Evolutionary conservation across 2,797 vertebrate genomes (phyloP), one percentile per base, ranked within the genome.

Genomic region (Gadopsis bispinosus): DNA sequence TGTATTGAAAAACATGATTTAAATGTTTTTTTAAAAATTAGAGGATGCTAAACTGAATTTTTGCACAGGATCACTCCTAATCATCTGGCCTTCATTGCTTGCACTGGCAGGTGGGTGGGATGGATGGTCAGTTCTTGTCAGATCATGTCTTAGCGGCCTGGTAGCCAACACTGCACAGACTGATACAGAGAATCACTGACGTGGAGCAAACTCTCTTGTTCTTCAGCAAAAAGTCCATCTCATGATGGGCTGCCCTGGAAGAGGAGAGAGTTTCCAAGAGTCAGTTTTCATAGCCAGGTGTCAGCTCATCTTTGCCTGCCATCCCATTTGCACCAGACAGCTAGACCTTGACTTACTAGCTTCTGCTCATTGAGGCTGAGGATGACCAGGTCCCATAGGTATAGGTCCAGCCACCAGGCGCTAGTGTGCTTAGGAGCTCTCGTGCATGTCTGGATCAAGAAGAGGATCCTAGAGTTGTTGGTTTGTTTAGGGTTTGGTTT

Each of bases 131-230:
- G 10, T 20, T 55, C 47, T 50, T 65, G 26, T 13, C 22, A 22
- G 14, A 41, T 22, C 13, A 19, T 12, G 29, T 39, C 1, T 26
- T 54, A 37, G 65, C 0, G 0, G 54, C 55, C 19, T 0, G 0
- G 45, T 31, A 31, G 4, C 6, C 11, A 33, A 16, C 26, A 75
- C 26, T 19, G 4, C 2, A 5, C 1, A 6, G 16, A 31, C 39
- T 3, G 5, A 11, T 6, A 22, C 29, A 2, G 0, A 41, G 5
- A 64, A 54, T 59, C 14, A 31, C 43, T 66, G 8, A 22, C 8
- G 26, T 14, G n/a, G 7, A 50, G 22, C 50, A 59, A 35, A 41
- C 19, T 22, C 4, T 31, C 6, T 4, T 61, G 7, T 41, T 67
- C 22, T 43, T 54, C 31, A 3, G n/a, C 29, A 11, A 22, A 56